These are phyloP conservation scores for Jordanella pulchra DNA, from an alignment of 2,797 vertebrate genomes.

Conservation along the genomic window DNA sequence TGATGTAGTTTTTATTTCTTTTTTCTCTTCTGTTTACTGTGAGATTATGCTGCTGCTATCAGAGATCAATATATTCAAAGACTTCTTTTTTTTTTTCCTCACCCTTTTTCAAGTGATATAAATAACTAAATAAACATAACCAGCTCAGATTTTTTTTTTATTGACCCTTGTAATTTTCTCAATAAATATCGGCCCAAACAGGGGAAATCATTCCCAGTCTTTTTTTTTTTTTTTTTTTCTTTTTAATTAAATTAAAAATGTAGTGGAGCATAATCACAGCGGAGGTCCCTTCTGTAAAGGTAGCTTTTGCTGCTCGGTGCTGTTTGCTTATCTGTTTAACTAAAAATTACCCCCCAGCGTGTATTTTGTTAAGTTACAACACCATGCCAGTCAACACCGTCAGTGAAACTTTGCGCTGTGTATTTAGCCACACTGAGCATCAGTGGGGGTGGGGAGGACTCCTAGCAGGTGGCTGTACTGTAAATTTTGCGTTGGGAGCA, in stretches of 20 bases:
- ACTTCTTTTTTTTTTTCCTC: too few species aligned
- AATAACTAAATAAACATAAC: too few species aligned
- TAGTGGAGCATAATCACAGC: conserved; percentile 35
- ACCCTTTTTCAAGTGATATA: too few species aligned
- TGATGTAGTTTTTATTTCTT: too few species aligned
- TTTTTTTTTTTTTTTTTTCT: neutral
- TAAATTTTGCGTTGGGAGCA: conserved; percentile 77
- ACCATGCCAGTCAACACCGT: conserved; percentile 32
- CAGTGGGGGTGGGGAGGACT: conserved; percentile 47
- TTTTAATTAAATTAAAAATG: conserved; percentile 27
- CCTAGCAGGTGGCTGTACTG: conserved; percentile 77
- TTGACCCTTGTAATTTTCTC: conserved; percentile 1
- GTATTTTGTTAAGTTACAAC: conserved; percentile 17
- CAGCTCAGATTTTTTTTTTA: neutral
- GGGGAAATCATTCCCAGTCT: conserved; percentile 8
- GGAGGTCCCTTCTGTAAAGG: conserved; percentile 8
- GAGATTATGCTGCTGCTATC: neutral
- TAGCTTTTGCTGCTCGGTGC: neutral
- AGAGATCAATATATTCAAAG: too few species aligned
- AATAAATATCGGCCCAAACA: conserved; percentile 3
- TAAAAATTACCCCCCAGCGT: conserved; percentile 28
- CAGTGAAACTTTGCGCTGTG: conserved; percentile 2
- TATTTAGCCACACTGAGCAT: conserved; percentile 40
- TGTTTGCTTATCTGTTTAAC: conserved; percentile 33
- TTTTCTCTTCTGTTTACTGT: neutral